These are phyloP conservation scores for Echinometra lucunter DNA, from an alignment of 53 echinoderm and acorn worm species.

Conservation along the genomic window DNA sequence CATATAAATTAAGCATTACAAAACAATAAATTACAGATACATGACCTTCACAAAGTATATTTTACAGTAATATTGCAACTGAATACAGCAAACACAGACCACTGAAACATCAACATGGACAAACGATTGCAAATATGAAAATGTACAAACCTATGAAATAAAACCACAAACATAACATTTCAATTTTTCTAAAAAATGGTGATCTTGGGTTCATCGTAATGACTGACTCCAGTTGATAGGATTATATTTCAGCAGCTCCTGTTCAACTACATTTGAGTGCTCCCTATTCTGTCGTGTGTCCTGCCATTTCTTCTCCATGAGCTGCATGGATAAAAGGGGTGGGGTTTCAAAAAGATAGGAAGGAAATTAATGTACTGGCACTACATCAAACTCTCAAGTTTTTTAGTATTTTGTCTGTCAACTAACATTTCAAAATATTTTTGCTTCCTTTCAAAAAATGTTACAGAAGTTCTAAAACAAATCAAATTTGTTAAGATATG, in stretches of 20 bases:
- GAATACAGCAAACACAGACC: not conserved
- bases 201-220: conserved; percentile 76
- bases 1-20: not conserved
- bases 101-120: not conserved
- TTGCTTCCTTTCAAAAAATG: too few species aligned
- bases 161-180: not conserved
- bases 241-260: conserved; percentile 86
- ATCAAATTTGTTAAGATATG: too few species aligned
- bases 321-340: conserved; percentile 60
- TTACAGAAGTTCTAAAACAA: too few species aligned
- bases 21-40: not conserved
- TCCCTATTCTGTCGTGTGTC: conserved; percentile 62
- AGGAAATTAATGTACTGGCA: too few species aligned
- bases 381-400: not conserved
- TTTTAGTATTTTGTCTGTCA: too few species aligned
- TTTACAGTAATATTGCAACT: conserved; percentile 35
- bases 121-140: conserved; percentile 6
- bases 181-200: too few species aligned
- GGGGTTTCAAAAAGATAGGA: not conserved
- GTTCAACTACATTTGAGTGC: conserved; percentile 69
- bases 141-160: conserved; percentile 2
- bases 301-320: conserved; percentile 83
- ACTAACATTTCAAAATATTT: too few species aligned
- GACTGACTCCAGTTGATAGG: conserved; percentile 98
- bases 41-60: not conserved